These are phyloP conservation scores for Bugulina stolonifera DNA, from an alignment of 2,888 invertebrate genomes.

Conservation along the genomic window DNA sequence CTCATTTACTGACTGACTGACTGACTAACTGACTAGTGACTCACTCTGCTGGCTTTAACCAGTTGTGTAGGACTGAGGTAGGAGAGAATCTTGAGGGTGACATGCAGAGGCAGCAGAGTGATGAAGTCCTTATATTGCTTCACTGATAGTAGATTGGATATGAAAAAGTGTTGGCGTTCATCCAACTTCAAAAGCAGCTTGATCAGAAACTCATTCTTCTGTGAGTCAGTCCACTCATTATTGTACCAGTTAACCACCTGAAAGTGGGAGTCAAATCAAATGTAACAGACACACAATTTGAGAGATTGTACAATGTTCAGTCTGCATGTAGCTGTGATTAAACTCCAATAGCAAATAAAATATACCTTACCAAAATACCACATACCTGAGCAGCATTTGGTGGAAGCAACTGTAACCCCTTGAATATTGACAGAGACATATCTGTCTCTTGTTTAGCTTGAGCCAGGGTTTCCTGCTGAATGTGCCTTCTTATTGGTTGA, in stretches of 20 bases:
- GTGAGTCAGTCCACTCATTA: slow-evolving; percentile 36
- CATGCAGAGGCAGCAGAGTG: slow-evolving; percentile 37
- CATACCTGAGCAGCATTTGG: slow-evolving; percentile 23
- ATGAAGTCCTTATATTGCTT: slow-evolving; percentile 45
- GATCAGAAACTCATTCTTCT: slow-evolving; percentile 46
- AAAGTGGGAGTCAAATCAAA: neutral
- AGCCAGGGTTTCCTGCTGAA: slow-evolving; percentile 35
- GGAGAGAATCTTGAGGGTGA: slow-evolving; percentile 39
- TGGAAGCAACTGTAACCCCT: slow-evolving; percentile 9
- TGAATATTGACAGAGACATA: neutral
- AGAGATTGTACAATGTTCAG: too few species aligned
- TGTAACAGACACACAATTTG: too few species aligned
- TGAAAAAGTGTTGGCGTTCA: slow-evolving; percentile 44
- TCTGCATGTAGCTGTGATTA: neutral
- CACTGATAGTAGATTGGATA: slow-evolving; percentile 43
- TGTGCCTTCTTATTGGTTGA: slow-evolving; percentile 43
- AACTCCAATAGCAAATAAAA: neutral
- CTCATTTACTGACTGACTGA: too few species aligned
- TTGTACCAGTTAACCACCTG: slow-evolving; percentile 19
- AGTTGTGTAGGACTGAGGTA: slow-evolving; percentile 39
- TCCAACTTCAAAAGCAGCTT: slow-evolving; percentile 44
- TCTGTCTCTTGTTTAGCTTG: neutral
- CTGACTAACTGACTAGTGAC: too few species aligned
- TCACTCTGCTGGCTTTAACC: slow-evolving; percentile 38
- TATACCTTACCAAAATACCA: too few species aligned